Evolutionary conservation across 2,888 invertebrate species (phyloP), one percentile per base, ranked within the genome.

Genomic region (Tenthredo livida): DNA sequence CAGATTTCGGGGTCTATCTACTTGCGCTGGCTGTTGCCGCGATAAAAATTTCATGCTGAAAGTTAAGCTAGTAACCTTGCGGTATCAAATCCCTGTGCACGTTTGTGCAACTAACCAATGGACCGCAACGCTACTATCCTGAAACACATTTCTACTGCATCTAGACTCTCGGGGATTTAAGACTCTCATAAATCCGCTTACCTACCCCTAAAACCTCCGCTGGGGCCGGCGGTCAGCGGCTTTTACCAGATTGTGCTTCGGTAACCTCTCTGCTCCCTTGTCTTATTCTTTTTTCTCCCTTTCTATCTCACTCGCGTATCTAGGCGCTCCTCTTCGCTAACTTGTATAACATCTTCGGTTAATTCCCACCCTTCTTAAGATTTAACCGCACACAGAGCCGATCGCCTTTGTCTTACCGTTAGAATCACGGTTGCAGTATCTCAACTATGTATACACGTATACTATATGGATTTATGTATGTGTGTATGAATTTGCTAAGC

Each of bases 231-330:
- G 90, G 90, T 91, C 89, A 90, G 88, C 86, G 88, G 91, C 91
- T 91, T 92, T 91, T 92, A 91, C 92, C 90, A 90, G 92, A 92
- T 92, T 92, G 92, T 91, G 89, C 89, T 86, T 88, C 87, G 89
- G 88, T 87, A 87, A 88, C 89, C 78, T 83, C 67, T 75, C 75
- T 83, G 75, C 65, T 67, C 65, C 21, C 65, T 80, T 40, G 54
- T 58, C 21, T 29, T 80, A 70, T 37, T 15, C 43, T 25, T 58
- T 21, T 15, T 58, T 58, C 37, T 29, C 29, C 54, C n/a, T 78
- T 15, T 78, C 61, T 17, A 12, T 37, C 10, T 29, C 1, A 54
- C 25, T 54, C 61, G 21, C 7, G 37, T 17, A 17, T n/a, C n/a
- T n/a, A n/a, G n/a, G n/a, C n/a, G 37, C 12, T 37, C 4, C 33